A percentile compares a stretch with the other conserved stretches of the same genome.
Conservation (phyloP, 2,113 vertebrate genomes). For the Indri indri region DNA sequence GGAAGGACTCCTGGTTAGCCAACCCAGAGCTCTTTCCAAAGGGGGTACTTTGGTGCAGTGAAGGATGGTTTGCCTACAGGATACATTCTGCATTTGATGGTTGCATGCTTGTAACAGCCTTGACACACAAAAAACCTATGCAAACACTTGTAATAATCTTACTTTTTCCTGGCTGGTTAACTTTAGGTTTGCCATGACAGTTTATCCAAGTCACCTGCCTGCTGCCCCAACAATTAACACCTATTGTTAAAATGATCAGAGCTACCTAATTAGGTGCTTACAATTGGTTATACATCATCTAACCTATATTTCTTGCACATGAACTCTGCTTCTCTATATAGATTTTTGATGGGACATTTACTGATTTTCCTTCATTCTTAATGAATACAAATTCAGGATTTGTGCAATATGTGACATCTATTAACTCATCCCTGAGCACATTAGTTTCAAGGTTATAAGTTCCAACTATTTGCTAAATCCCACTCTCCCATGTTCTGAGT, state of each 20-base stretch:
- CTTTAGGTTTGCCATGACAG: background rate
- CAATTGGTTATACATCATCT: background rate
- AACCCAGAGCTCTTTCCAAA: background rate
- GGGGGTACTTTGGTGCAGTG: accelerated
- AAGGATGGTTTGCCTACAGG: background rate
- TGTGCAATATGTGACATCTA: background rate
- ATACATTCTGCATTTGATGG: background rate
- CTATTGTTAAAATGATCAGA: background rate
- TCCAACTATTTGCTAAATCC: accelerated
- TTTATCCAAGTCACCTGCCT: background rate
- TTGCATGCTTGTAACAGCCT: background rate
- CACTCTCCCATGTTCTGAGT: background rate
- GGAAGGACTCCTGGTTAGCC: background rate
- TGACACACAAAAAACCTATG: background rate
- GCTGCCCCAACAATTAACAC: background rate
- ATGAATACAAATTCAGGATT: background rate
- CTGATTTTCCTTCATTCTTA: background rate
- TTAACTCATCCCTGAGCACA: background rate
- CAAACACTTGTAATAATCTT: background rate
- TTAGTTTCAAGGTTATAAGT: background rate
- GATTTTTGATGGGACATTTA: background rate
- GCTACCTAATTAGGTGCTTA: background rate
- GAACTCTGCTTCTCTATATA: background rate
- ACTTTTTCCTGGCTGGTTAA: background rate
- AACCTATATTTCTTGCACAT: background rate